Evolutionary conservation across 2,888 invertebrate species (phyloP), one percentile per base, ranked within the genome.

Genomic region (Aelia acuminata): DNA sequence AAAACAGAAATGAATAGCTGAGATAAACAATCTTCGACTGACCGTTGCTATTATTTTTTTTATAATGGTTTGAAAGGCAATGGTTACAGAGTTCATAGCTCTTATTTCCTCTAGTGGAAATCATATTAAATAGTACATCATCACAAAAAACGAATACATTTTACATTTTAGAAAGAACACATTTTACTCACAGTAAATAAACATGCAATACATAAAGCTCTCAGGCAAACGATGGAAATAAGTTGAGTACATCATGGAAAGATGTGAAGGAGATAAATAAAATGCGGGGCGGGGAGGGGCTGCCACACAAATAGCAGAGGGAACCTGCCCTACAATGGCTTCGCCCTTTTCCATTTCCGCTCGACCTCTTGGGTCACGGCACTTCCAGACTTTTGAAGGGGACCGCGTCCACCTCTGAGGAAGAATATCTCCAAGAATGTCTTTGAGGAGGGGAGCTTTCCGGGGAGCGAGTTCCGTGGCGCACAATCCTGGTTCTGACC

Each of bases 311-410:
- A 80, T 80, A 80, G 80, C 13, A n/a, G 8, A 31, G 80, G 35
- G n/a, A 80, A 43, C n/a, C 22, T 80, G 43, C 15, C 57, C 31
- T 70, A 80, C 80, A 80, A 80, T 80, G 80, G 80, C 39, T n/a
- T n/a, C 80, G 80, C 43, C 80, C 80, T 47, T 80, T 80, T 80
- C 39, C 80, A 80, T 80, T 80, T 80, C 80, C 80, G 80, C 80
- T 80, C 80, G 80, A 80, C 80, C 80, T 80, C 80, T 80, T 47
- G 39, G 80, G 43, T 47, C 80, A 80, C 43, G 43, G 18, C 63
- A 70, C 63, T 70, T 70, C 63, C 63, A 70, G 31, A 7, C 31
- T 70, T 57, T 18, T 70, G 35, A 35, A 70, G 63, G 63, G 63
- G 63, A 35, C 57, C 2, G 43, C n/a, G 22, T 80, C 80, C 43